A percentile compares a stretch with the other conserved stretches of the same genome.
These are phyloP conservation scores for Trichechus manatus DNA, from an alignment of 2,113 vertebrate species.

Conservation along the genomic window DNA sequence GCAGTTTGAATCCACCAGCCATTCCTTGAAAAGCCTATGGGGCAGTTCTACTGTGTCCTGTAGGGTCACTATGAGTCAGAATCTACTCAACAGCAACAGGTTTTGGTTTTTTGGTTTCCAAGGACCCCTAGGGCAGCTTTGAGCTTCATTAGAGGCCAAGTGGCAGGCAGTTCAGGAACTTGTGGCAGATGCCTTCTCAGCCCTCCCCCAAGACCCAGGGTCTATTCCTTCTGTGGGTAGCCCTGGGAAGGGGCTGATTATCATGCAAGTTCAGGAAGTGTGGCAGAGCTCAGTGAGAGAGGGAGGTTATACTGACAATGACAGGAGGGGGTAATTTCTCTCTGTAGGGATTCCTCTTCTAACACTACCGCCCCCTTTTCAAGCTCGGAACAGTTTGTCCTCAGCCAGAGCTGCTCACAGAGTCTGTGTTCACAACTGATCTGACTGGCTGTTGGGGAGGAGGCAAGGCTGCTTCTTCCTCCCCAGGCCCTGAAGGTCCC, in stretches of 20 bases:
- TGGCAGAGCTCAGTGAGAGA: conserved; percentile 19
- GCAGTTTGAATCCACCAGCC: too few relatives aligned
- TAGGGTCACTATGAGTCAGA: too few relatives aligned
- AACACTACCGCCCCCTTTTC: neutral
- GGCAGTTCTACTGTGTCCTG: too few relatives aligned
- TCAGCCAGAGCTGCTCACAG: conserved; percentile 37
- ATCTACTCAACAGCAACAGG: too few relatives aligned
- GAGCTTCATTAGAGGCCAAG: conserved; percentile 60
- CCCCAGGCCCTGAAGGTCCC: neutral
- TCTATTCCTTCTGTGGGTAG: neutral
- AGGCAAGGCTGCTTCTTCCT: conserved; percentile 45
- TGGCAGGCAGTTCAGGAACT: conserved; percentile 28
- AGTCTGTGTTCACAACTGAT: conserved; percentile 53
- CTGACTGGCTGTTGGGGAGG: conserved; percentile 48
- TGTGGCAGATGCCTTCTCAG: conserved; percentile 21
- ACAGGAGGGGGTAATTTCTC: conserved; percentile 45
- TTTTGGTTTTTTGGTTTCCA: neutral
- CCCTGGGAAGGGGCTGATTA: neutral
- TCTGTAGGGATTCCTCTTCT: conserved; percentile 59
- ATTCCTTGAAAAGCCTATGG: too few relatives aligned
- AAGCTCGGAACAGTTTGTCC: conserved; percentile 71
- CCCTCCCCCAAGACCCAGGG: neutral
- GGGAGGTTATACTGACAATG: neutral
- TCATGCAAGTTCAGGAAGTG: conserved; percentile 31
- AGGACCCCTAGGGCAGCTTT: conserved; percentile 17